Conservation (phyloP, 1,140 invertebrate genomes). For the Lordiphosa stackelbergi region DNA sequence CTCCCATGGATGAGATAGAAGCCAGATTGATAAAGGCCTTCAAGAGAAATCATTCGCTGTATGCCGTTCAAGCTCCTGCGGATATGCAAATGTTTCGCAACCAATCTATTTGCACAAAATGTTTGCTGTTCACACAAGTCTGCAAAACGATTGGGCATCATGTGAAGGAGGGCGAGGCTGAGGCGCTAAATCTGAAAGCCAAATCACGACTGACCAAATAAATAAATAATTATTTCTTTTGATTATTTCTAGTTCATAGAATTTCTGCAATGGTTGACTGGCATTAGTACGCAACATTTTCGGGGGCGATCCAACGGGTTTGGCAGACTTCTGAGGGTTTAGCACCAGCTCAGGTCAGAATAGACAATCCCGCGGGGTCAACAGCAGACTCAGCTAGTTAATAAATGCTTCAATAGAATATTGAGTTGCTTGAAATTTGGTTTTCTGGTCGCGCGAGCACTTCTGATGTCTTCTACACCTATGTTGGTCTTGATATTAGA, state of each 20-base stretch:
- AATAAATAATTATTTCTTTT: background rate
- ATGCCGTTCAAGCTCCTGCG: background rate
- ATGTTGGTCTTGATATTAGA: too few species aligned
- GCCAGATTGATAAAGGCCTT: constrained; percentile 17
- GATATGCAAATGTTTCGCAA: constrained; percentile 22
- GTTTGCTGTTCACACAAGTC: constrained; percentile 22
- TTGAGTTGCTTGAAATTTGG: too few species aligned
- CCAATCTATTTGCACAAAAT: constrained; percentile 39
- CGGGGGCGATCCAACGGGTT: too few species aligned
- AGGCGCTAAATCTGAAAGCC: background rate
- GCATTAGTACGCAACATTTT: too few species aligned
- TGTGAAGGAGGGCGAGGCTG: constrained; percentile 1
- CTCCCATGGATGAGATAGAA: constrained; percentile 22
- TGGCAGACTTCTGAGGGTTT: too few species aligned
- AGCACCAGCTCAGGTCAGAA: too few species aligned
- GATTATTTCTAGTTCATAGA: too few species aligned
- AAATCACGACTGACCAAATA: background rate
- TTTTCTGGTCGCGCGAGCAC: too few species aligned
- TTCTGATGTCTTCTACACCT: too few species aligned
- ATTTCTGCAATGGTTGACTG: too few species aligned
- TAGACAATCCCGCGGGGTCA: too few species aligned
- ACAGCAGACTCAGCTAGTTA: too few species aligned
- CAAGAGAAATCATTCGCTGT: constrained; percentile 9
- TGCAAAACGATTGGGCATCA: constrained; percentile 21
- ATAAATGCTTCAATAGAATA: background rate